Conservation (phyloP, 2,888 invertebrate species). For the Oscheius onirici region DNA sequence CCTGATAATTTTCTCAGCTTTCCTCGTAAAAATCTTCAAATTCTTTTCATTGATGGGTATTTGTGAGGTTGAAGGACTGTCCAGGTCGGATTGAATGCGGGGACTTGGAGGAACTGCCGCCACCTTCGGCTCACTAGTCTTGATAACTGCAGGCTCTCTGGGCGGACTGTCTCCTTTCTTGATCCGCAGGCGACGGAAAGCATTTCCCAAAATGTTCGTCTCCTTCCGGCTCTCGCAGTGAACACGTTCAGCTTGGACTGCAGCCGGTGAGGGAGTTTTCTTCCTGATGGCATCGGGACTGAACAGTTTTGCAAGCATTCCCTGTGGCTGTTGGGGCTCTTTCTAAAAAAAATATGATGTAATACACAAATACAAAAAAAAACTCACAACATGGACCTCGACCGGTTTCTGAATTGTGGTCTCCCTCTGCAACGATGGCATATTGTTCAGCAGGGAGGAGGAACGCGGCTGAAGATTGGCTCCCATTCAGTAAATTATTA, state of each 20-base stretch:
- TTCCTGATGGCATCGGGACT: slow-evolving; percentile 27
- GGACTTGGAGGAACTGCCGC: slow-evolving; percentile 37
- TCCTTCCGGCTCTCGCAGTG: slow-evolving; percentile 35
- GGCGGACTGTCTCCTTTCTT: slow-evolving; percentile 14
- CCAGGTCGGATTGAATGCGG: slow-evolving; percentile 1
- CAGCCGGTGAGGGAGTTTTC: slow-evolving; percentile 4
- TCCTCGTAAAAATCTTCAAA: slow-evolving; percentile 28
- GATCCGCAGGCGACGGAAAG: slow-evolving; percentile 5
- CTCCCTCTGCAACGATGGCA: slow-evolving; percentile 26
- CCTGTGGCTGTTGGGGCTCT: slow-evolving; percentile 72
- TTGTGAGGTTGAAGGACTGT: slow-evolving; percentile 29
- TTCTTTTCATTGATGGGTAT: slow-evolving; percentile 19
- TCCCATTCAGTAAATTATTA: neutral
- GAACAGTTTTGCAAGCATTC: slow-evolving; percentile 32
- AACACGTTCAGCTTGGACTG: slow-evolving; percentile 21
- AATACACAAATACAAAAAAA: neutral
- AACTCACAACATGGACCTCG: slow-evolving; percentile 8
- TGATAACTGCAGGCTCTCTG: neutral
- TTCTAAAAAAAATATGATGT: neutral
- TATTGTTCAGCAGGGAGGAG: slow-evolving; percentile 26
- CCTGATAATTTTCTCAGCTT: slow-evolving; percentile 33
- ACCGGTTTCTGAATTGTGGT: neutral
- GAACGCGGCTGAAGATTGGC: slow-evolving; percentile 31
- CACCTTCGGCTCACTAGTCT: slow-evolving; percentile 6
- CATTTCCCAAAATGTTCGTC: slow-evolving; percentile 32